Base-by-base conservation (phyloP, 2,888 invertebrate genomes). In the Drosophila quasianomalipes region DNA sequence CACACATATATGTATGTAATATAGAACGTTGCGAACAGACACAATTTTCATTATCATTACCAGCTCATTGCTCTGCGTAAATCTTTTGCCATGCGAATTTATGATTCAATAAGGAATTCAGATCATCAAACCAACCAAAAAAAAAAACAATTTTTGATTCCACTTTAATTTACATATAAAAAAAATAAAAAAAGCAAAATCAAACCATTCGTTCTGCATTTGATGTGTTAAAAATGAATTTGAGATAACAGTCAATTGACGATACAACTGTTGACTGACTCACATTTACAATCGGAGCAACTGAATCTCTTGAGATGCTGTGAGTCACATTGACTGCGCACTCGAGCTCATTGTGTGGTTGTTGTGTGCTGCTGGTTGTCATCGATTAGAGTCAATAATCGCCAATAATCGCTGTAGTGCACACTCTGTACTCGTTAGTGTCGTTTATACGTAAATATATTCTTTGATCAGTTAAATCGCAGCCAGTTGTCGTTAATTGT, bases 261-360 rank as follows among this genome's bases (percentile, higher is more conserved):
- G 59, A 63, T 44, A 63, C 66, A 76, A 55, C 59, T 62, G 49
- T 5, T 10, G 19, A 16, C 19, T 51, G 47, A 47, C 22, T 47
- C 47, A 47, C 9, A 26, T 9, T 51, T 1, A 30, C 19, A 51
- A 51, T 51, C 28, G 4, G 26, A 31, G 53, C 33, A 39, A 41
- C 60, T 35, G 28, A 33, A 33, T 35, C 28, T 22, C 39, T 60
- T 35, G 37, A 16, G 61, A 31, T 30, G 47, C 54, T 65, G 51
- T 76, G 82, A 86, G 70, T 89, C 83, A 84, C 83, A 89, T 85
- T 74, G 74, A 63, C 30, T 59, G 70, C 52, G 69, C 85, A 78
- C 81, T 85, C 79, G 89, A 84, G 75, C 74, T 74, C 70, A 70
- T 61, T 66, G 52, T 41, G 31, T 74, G 68, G 9, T 30, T 30